Evolutionary conservation across 2,888 invertebrate genomes (phyloP), one percentile per base, ranked within the genome.

Genomic region (Megaustenia siamemsis): DNA sequence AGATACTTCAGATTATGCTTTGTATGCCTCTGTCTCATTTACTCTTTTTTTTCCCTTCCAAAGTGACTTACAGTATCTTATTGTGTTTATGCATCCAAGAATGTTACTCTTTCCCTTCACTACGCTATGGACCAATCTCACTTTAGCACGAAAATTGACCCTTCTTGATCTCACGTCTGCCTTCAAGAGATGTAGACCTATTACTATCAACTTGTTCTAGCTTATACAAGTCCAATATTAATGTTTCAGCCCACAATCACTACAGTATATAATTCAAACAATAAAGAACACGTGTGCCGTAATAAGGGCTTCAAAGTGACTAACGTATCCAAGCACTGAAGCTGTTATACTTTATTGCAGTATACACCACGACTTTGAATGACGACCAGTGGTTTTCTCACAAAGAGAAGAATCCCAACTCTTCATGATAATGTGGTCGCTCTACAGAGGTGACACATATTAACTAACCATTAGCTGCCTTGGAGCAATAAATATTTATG

Each of bases 401-500:
- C 1, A 35, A 15, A 12, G 18, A 15, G 38, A 38, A 35, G 18
- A 35, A 4, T 4, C 5, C 38, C 35, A 66, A 66, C 35, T 10
- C 66, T 2, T 35, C 32, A 15, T 15, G 66, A 32, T 35, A 38
- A 66, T 35, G 18, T 32, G 66, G 35, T 15, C 32, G 32, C 66
- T 35, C 35, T 66, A 32, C 21, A 43, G 21, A 71, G 71, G 71
- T 71, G 71, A n/a, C 71, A 43, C 43, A 43, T n/a, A 40, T 71
- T 43, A 40, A 71, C 71, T 71, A 43, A 71, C n/a, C 43, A 71
- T 71, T 71, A 71, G 71, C 43, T n/a, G 71, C n/a, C 8, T n/a
- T 43, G 43, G 10, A 71, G 43, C 43, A 71, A 71, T 71, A 71
- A 71, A 71, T 71, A 71, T 71, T 71, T 71, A 71, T 40, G 12